Base-by-base conservation (phyloP, 2,888 invertebrate species). In the Euzophera pinguis region DNA sequence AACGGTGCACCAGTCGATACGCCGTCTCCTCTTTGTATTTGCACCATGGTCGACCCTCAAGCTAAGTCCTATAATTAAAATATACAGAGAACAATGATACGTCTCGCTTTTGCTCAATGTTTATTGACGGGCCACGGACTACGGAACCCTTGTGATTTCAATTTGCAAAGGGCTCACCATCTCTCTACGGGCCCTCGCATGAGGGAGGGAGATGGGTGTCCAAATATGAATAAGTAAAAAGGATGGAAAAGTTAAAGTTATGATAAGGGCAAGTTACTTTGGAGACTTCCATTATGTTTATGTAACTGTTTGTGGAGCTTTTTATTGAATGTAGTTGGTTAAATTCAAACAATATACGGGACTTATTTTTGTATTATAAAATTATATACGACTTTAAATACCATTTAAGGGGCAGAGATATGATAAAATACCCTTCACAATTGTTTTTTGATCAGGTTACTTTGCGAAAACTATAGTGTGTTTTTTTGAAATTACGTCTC, bases 41-140 rank as follows among this genome's bases (percentile, higher is more conserved):
- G 59, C 65, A 66, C 64, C 69, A 78, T 73, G 75, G 71, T 66
- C 63, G 68, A 64, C 71, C 73, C 73, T 67, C 62, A 62, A 73
- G 75, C 70, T 64, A 70, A 73, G 75, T 75, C 73, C 80, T 79
- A 84, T 85, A 82, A 86, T 86, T 85, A 85, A 85, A 85, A 85
- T 84, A 84, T 78, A 82, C 83, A 80, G 71, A 74, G 81, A 78
- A 85, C 81, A 84, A 84, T 86, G 82, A 86, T 84, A 81, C 77
- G 81, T 81, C 78, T 83, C 78, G 76, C 79, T 79, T 48, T 74
- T 73, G 67, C 74, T 72, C 78, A 79, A 80, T 85, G 83, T 87
- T 84, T 84, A 85, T 84, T 78, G 84, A 85, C 75, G 82, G 73
- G 60, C 65, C 50, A 65, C 65, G 67, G 62, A 79, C 65, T 50